Base-by-base conservation (phyloP, 2,888 invertebrate species). In the Petrolisthes manimaculis region DNA sequence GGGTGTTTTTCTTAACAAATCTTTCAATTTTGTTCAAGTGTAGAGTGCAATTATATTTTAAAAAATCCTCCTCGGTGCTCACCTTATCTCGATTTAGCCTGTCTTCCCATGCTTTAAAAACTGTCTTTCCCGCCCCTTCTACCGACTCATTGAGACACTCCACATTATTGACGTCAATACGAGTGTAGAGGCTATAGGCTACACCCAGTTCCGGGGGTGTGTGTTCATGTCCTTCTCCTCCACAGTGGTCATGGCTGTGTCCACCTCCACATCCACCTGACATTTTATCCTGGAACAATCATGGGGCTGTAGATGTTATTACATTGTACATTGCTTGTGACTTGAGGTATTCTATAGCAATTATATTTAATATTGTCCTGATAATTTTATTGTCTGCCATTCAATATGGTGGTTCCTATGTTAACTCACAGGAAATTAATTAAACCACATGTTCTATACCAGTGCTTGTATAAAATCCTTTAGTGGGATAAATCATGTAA, bases 71-170 rank as follows among this genome's bases (percentile, higher is more conserved):
- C 37, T n/a, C 69, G 2, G 14, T n/a, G n/a, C n/a, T 69, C 18
- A 98, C 98, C 93, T 96, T 94, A 90, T 95, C 95, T 91, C 94
- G 95, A 93, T 97, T 96, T 90, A 97, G 94, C 92, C 98, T 94
- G 90, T 96, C 95, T 92, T 98, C 97, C 96, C 97, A 98, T 0
- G 98, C 94, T 93, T 98, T 98, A 92, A 99, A 99, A 4, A 99
- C 96, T 54, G 94, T 94, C 93, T 96, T 97, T 24, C 98, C 99
- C 14, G 97, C 96, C 54, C 96, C 97, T 92, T 98, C 98, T 5
- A 94, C 93, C 82, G 94, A 94, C 94, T 99, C 99, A 93, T 99
- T 99, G 61, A 99, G 94, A 93, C 98, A 98, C 92, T 97, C 95
- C 53, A 98, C 94, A 93, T 97, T 96, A 74, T 96, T 95, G 92